These are phyloP conservation scores for Maniola hyperantus DNA, from an alignment of 2,888 invertebrate species.

Conservation along the genomic window DNA sequence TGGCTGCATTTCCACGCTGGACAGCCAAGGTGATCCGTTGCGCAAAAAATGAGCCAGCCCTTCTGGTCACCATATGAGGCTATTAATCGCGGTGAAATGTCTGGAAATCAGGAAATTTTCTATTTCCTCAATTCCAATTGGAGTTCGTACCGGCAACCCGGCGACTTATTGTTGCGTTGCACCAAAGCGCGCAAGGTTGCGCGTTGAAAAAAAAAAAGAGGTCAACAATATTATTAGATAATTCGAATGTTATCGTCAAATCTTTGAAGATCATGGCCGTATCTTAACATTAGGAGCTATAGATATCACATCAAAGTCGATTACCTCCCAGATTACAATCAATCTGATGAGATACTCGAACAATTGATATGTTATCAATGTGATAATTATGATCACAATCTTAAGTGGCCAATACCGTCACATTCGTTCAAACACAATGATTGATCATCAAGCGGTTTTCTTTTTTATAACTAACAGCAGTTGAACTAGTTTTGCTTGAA, in stretches of 20 bases:
- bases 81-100: no score
- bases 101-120: no score
- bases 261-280: conserved; percentile 24
- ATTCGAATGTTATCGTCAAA: conserved; percentile 22
- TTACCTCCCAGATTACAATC: conserved; percentile 38
- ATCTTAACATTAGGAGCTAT: conserved; percentile 39
- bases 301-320: conserved; percentile 42
- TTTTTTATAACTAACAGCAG: neutral
- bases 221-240: conserved; percentile 8
- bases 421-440: conserved; percentile 1
- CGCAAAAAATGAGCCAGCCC: no score
- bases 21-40: no score
- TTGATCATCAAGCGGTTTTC: conserved; percentile 16
- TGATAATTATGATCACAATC: conserved; percentile 28
- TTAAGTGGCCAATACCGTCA: conserved; percentile 27
- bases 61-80: no score
- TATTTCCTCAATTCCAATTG: no score
- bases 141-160: neutral
- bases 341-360: conserved; percentile 35
- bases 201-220: no score
- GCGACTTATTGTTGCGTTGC: neutral
- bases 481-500: neutral
- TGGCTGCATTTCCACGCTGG: no score
- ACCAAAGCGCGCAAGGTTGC: no score
- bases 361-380: conserved; percentile 22